Evolutionary conservation across 2,888 invertebrate species (phyloP).

Genomic region (Pollenia angustigena): DNA sequence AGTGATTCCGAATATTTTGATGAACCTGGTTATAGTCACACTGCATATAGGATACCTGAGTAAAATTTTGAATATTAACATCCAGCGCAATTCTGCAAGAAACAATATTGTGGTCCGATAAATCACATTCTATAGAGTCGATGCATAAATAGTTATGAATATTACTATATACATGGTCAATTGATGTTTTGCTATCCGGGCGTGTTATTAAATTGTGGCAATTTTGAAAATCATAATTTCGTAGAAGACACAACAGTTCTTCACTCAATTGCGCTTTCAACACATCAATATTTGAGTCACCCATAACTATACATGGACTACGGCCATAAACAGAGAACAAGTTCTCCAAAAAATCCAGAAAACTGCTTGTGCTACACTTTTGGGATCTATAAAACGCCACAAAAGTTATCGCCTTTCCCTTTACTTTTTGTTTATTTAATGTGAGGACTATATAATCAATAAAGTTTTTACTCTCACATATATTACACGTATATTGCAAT

Average conservation of each 20-base stretch:
- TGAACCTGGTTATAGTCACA: background rate
- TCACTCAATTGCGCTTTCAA: too few relatives aligned
- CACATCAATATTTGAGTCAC: background rate
- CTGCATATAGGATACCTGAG: background rate
- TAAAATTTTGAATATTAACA: background rate
- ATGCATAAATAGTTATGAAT: background rate
- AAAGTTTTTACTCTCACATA: background rate
- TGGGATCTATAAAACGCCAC: too few relatives aligned
- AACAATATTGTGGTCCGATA: constrained; percentile 6
- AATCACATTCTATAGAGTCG: background rate
- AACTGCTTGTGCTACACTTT: too few relatives aligned
- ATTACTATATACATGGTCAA: constrained; percentile 1
- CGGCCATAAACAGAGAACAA: too few relatives aligned
- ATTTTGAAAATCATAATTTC: too few relatives aligned
- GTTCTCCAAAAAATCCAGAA: too few relatives aligned
- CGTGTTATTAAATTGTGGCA: too few relatives aligned
- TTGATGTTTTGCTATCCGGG: background rate
- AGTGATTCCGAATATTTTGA: too few relatives aligned
- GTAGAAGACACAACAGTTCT: too few relatives aligned
- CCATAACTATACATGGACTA: background rate
- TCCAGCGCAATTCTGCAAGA: background rate
- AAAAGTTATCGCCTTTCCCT: too few relatives aligned
- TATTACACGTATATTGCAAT: background rate
- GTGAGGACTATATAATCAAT: background rate
- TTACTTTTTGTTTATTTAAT: background rate